These are phyloP conservation scores for Coracopsis vasa DNA, from an alignment of 2,113 vertebrate species.

Conservation along the genomic window DNA sequence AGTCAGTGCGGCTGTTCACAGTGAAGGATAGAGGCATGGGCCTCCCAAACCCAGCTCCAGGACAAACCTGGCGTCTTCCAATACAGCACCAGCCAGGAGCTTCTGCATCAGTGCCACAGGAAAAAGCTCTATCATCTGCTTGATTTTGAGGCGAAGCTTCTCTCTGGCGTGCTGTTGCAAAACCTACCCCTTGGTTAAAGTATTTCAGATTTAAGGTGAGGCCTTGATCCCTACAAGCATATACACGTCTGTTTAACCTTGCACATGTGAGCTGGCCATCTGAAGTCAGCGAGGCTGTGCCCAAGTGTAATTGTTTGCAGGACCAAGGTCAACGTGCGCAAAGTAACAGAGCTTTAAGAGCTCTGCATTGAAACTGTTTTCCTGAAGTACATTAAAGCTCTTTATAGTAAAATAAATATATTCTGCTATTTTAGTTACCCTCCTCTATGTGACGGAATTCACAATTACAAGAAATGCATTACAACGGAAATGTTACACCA, in stretches of 20 bases:
- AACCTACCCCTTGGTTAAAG: background rate
- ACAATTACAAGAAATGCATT: background rate
- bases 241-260: rapidly evolving
- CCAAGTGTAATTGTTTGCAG: background rate
- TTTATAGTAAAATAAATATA: background rate
- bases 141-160: background rate
- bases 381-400: background rate
- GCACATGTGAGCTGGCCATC: background rate
- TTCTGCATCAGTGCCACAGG: background rate
- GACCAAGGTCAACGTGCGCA: background rate
- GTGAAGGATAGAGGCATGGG: background rate
- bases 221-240: background rate
- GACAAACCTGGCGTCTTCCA: background rate
- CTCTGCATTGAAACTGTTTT: background rate
- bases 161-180: background rate
- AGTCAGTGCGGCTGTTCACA: rapidly evolving
- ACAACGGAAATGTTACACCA: background rate
- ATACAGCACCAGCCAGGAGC: background rate
- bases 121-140: background rate
- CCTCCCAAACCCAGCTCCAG: background rate
- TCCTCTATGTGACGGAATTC: background rate
- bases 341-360: background rate
- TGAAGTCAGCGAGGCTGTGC: background rate
- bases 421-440: background rate
- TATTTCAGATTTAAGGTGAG: background rate